Conservation (phyloP, 2,797 vertebrate species). For the Acrossocheilus fasciatus region DNA sequence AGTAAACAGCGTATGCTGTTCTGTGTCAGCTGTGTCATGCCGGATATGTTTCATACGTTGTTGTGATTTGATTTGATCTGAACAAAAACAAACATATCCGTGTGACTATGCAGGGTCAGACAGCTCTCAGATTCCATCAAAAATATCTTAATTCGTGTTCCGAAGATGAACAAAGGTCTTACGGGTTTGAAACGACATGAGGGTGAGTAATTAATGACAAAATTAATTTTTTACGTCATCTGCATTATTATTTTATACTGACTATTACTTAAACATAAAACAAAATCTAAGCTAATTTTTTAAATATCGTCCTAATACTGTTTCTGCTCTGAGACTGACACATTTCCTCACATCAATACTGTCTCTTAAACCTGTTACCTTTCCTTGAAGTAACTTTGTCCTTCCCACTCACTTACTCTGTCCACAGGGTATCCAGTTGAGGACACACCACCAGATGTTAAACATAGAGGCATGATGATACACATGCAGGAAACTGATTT, state of each 20-base stretch:
- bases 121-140: too few relatives aligned
- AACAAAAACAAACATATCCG: too few relatives aligned
- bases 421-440: conserved; percentile 91
- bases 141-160: too few relatives aligned
- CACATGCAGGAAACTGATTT: conserved; percentile 89
- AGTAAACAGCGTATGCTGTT: too few relatives aligned
- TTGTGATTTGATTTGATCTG: too few relatives aligned
- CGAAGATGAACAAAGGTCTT: too few relatives aligned
- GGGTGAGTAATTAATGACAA: too few relatives aligned
- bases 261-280: background rate
- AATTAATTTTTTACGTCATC: background rate
- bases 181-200: too few relatives aligned
- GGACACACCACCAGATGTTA: conserved; percentile 91
- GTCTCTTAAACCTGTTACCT: background rate
- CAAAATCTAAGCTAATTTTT: background rate
- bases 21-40: too few relatives aligned
- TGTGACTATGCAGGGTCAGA: too few relatives aligned
- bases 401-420: conserved; percentile 82
- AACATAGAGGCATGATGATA: conserved; percentile 92
- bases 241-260: background rate
- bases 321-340: background rate
- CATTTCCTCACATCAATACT: background rate
- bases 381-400: background rate
- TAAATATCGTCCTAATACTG: background rate
- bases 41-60: too few relatives aligned